Evolutionary conservation across 1,140 invertebrate species (phyloP).

Genomic region (Drosophila tsacasi): DNA sequence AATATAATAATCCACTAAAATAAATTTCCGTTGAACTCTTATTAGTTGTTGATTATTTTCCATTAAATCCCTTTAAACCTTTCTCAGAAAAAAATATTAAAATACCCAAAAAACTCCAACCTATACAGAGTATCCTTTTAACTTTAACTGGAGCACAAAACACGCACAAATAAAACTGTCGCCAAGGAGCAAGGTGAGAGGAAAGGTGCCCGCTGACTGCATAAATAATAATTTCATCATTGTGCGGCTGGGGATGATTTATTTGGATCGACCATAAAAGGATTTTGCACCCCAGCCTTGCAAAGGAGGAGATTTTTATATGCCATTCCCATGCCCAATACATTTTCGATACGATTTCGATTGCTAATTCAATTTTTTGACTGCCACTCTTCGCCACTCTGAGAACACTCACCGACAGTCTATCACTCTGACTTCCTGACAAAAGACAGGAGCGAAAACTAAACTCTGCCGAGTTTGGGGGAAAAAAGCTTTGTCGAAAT

Average conservation of each 20-base stretch:
- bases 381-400: slow-evolving; percentile 27
- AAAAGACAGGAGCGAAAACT: slow-evolving; percentile 16
- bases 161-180: slow-evolving; percentile 53
- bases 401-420: slow-evolving; percentile 62
- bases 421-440: slow-evolving; percentile 37
- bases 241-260: slow-evolving; percentile 77
- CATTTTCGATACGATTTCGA: slow-evolving; percentile 39
- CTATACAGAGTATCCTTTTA: slow-evolving; percentile 44
- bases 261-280: slow-evolving; percentile 75
- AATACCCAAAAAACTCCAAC: background rate
- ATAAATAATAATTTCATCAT: slow-evolving; percentile 85
- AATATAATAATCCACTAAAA: too few relatives aligned
- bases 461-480: slow-evolving; percentile 21
- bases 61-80: background rate
- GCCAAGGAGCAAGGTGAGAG: slow-evolving; percentile 9
- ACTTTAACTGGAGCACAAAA: slow-evolving; percentile 70
- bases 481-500: slow-evolving; percentile 74
- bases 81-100: background rate
- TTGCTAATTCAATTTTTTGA: slow-evolving; percentile 79
- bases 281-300: slow-evolving; percentile 43
- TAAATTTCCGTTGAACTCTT: too few relatives aligned
- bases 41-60: background rate
- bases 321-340: background rate
- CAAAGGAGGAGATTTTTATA: slow-evolving; percentile 20
- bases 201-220: slow-evolving; percentile 46